phyloP scores from a whole-genome alignment of 2,888 invertebrate genomes.

The Ophioninae sp. region DNA sequence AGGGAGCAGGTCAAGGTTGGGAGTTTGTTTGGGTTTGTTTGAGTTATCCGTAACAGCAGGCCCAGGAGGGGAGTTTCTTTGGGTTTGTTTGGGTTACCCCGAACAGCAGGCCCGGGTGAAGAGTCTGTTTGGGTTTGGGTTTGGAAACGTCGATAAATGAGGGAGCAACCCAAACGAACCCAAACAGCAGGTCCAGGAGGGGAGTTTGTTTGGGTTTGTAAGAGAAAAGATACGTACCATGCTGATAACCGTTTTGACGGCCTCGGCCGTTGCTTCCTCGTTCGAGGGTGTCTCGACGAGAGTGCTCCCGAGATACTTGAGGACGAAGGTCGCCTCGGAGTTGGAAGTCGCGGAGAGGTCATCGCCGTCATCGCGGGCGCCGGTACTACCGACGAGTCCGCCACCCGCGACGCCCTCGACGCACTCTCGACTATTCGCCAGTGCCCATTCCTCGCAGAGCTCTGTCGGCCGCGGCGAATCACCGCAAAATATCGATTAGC shows the following conservation, averaged over 20 bases:
- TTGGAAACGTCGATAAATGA: too few relatives aligned
- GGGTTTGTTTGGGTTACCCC: too few relatives aligned
- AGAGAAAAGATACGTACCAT: slow-evolving; percentile 80
- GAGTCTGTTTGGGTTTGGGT: too few relatives aligned
- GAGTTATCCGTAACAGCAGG: too few relatives aligned
- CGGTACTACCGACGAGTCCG: slow-evolving; percentile 79
- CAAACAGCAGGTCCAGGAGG: too few relatives aligned
- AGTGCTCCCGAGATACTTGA: slow-evolving; percentile 90
- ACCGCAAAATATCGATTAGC: slow-evolving; percentile 54
- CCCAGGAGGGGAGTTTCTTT: too few relatives aligned
- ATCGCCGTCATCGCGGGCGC: slow-evolving; percentile 72
- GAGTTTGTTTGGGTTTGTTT: too few relatives aligned
- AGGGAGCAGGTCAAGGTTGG: too few relatives aligned
- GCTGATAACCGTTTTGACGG: slow-evolving; percentile 90
- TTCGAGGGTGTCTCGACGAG: slow-evolving; percentile 89
- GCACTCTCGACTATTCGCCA: slow-evolving; percentile 85
- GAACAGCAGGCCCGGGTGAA: too few relatives aligned
- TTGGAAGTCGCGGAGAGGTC: slow-evolving; percentile 67
- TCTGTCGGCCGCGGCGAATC: slow-evolving; percentile 82
- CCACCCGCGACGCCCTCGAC: slow-evolving; percentile 81
- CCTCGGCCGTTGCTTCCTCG: slow-evolving; percentile 89
- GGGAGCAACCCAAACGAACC: too few relatives aligned
- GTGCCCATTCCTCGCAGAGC: slow-evolving; percentile 86
- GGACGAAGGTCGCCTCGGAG: slow-evolving; percentile 83
- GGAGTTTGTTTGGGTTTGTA: too few relatives aligned